A percentile compares a stretch with the other conserved stretches of the same genome.
These are phyloP conservation scores for human DNA, from an alignment of 2,113 vertebrate species.

Conservation along the genomic window DNA sequence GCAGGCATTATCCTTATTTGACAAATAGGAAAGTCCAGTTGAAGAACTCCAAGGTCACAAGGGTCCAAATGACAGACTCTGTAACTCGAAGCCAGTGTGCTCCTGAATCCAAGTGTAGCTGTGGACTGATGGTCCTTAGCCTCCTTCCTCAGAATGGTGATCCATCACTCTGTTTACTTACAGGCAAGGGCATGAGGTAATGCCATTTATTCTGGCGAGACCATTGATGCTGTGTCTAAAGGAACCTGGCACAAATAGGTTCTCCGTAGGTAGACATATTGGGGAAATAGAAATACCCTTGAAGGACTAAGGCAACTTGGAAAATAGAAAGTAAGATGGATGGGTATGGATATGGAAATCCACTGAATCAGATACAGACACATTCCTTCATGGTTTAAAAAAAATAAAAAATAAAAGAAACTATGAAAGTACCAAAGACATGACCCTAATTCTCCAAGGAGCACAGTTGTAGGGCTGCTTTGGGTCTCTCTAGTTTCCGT, in stretches of 20 bases:
- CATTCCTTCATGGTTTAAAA: constrained; percentile 42
- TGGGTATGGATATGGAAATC: not conserved
- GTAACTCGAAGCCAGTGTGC: not conserved
- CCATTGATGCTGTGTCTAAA: not conserved
- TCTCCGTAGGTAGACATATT: not conserved
- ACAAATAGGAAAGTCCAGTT: not conserved
- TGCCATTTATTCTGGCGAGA: not conserved
- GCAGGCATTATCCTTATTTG: not conserved
- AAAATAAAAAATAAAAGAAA: constrained; percentile 30
- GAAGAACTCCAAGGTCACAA: not conserved
- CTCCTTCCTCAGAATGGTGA: not conserved
- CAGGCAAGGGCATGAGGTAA: not conserved
- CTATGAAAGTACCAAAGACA: constrained; percentile 53
- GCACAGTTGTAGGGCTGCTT: constrained; percentile 18
- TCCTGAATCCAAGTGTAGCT: not conserved
- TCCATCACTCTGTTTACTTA: not conserved
- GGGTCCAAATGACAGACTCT: not conserved
- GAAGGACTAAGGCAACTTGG: not conserved
- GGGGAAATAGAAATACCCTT: not conserved
- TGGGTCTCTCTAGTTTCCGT: constrained; percentile 68
- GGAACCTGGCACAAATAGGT: not conserved
- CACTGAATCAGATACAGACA: constrained; percentile 47
- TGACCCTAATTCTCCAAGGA: constrained; percentile 70
- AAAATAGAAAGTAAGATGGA: not conserved
- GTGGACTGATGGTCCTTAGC: not conserved